Percentiles rank a stretch among this genome's conserved stretches.
Evolutionary conservation across 2,888 invertebrate genomes (phyloP).

Genomic region (Acronicta alni): DNA sequence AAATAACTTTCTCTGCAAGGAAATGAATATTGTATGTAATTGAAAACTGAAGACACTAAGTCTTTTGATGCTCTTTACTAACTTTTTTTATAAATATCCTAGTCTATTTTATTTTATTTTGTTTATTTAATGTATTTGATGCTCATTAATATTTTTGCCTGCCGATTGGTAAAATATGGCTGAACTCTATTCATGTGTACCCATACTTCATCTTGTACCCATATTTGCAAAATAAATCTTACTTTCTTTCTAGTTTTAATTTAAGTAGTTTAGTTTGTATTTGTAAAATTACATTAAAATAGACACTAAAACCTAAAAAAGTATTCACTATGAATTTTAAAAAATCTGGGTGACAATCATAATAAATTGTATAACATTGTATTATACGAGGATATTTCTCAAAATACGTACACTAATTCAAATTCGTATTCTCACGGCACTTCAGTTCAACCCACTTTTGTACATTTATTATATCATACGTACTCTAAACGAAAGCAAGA

Average conservation of each 20-base stretch:
- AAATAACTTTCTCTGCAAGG: neutral
- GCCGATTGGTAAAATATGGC: too few relatives aligned
- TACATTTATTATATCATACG: constrained; percentile 54
- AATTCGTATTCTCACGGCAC: constrained; percentile 58
- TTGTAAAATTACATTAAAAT: too few relatives aligned
- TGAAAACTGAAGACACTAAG: constrained; percentile 21
- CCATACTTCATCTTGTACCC: too few relatives aligned
- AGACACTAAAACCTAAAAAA: constrained; percentile 30
- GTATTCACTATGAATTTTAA: constrained; percentile 11
- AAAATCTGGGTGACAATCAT: constrained; percentile 27
- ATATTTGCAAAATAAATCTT: too few relatives aligned
- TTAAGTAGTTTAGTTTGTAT: too few relatives aligned
- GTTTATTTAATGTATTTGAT: too few relatives aligned
- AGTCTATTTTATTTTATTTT: too few relatives aligned
- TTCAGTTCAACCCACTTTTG: constrained; percentile 51
- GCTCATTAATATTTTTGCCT: too few relatives aligned
- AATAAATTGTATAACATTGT: constrained; percentile 46
- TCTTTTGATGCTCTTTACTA: too few relatives aligned
- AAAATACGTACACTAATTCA: constrained; percentile 46
- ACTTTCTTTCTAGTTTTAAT: too few relatives aligned
- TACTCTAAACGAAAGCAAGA: constrained; percentile 51
- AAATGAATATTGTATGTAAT: neutral
- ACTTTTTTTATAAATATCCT: too few relatives aligned
- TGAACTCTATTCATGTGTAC: too few relatives aligned
- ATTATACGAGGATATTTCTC: constrained; percentile 32